Conservation (phyloP, 2,888 invertebrate genomes). For the Lamproptera curius region DNA sequence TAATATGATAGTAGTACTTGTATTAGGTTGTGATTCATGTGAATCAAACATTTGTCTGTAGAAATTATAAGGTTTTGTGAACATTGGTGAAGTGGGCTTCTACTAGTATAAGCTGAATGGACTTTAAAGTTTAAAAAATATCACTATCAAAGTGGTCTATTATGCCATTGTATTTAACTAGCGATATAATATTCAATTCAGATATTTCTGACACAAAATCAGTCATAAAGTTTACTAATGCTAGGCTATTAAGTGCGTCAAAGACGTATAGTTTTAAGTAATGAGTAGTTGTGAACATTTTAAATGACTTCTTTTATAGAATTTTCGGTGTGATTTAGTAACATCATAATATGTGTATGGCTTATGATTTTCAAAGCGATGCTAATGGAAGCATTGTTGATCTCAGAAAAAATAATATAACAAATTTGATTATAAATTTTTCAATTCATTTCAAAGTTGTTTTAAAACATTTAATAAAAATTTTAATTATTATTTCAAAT, state of each 20-base stretch:
- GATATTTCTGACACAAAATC: conserved; percentile 18
- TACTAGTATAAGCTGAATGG: too few species aligned
- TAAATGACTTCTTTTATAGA: conserved; percentile 35
- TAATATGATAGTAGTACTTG: too few species aligned
- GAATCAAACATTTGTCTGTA: too few species aligned
- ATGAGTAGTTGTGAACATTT: conserved; percentile 31
- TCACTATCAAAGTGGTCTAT: conserved; percentile 1
- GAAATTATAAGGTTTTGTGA: too few species aligned
- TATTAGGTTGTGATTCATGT: not conserved
- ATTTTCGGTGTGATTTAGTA: conserved; percentile 41
- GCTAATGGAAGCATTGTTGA: conserved; percentile 35
- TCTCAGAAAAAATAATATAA: conserved; percentile 34
- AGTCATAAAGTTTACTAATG: conserved; percentile 34
- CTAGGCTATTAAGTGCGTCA: conserved; percentile 51
- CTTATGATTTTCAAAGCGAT: conserved; percentile 46
- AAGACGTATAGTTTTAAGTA: conserved; percentile 49
- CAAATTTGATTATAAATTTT: not conserved
- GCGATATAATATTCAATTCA: not conserved
- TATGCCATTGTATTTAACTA: not conserved
- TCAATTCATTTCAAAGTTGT: conserved; percentile 5
- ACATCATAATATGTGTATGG: conserved; percentile 34
- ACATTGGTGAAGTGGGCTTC: too few species aligned
- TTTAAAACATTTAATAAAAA: not conserved
- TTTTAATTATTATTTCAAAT: conserved; percentile 17
- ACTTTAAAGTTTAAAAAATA: not conserved